Evolutionary conservation across 1,140 invertebrate species (phyloP), one percentile per base, ranked within the genome.

Genomic region (Metopolophium dirhodum): DNA sequence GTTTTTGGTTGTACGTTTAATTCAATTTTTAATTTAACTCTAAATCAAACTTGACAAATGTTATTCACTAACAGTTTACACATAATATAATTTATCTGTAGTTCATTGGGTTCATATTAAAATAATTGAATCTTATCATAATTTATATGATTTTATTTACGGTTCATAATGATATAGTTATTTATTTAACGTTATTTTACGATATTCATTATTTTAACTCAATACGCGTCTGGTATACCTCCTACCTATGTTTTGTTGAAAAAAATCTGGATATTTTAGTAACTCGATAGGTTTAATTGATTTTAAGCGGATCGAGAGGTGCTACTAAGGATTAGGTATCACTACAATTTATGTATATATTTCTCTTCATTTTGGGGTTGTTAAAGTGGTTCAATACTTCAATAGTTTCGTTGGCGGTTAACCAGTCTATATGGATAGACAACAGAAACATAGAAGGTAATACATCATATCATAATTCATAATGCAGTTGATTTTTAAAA

Each of bases 51-150:
- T n/a, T 14, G 4, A 77, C 61, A 77, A 30, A 77, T 30, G 18
- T 1, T 14, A 77, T 77, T n/a, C 61, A n/a, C 61, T 77, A 7
- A 9, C n/a, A 77, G 61, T 77, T 77, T 77, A 77, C 61, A 77
- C 4, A 77, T 77, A 18, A n/a, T 77, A n/a, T 20, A 41, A n/a
- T n/a, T 77, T 77, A 77, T 77, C 61, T n/a, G n/a, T 77, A 77
- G 61, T 77, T 77, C 61, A 77, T 77, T n/a, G 61, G 0, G 61
- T 68, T 68, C 61, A 68, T 68, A 68, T 68, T n/a, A n/a, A 18
- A 77, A 77, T 77, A 77, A 77, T 77, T 77, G 61, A 77, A n/a
- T 77, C 61, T n/a, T 77, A 77, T 77, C 61, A 77, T 77, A 77
- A n/a, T 77, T n/a, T n/a, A 77, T 77, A 77, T 77, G 30, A n/a